Evolutionary conservation across 2,797 vertebrate species (phyloP).

Genomic region (Anabas testudineus): DNA sequence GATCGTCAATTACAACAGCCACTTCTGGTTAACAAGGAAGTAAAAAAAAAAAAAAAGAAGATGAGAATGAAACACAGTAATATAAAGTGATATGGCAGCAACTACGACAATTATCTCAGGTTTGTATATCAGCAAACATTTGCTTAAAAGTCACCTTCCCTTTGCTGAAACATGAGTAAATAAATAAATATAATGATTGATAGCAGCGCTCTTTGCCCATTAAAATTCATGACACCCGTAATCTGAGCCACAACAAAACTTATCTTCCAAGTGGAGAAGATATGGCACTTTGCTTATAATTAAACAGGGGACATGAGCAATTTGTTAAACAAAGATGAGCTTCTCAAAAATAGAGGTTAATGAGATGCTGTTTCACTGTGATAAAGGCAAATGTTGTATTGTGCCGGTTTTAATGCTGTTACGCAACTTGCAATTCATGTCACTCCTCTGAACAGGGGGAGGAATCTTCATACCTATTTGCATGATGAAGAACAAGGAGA

Average conservation of each 20-base stretch:
- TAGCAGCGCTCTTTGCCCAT: constrained; percentile 48
- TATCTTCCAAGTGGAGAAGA: constrained; percentile 35
- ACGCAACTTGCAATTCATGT: constrained; percentile 31
- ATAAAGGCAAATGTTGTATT: constrained; percentile 24
- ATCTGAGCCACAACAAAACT: constrained; percentile 43
- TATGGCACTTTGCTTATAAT: constrained; percentile 49
- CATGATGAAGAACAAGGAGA: constrained; percentile 27
- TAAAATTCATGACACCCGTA: constrained; percentile 66
- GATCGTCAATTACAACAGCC: constrained; percentile 21
- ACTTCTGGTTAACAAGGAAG: constrained; percentile 9
- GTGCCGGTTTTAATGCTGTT: constrained; percentile 29
- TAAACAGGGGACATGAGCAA: constrained; percentile 61
- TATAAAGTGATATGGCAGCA: not conserved
- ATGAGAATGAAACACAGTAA: constrained; percentile 9
- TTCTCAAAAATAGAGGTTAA: constrained; percentile 59
- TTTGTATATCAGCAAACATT: constrained; percentile 37
- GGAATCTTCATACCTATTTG: constrained; percentile 33
- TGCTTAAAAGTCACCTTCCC: constrained; percentile 33
- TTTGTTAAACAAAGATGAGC: constrained; percentile 60
- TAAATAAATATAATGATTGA: constrained; percentile 53
- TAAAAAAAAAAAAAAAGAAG: constrained; percentile 5
- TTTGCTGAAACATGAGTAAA: constrained; percentile 47
- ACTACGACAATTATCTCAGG: constrained; percentile 5
- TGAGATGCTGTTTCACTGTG: constrained; percentile 42
- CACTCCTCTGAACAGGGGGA: constrained; percentile 5